Evolutionary conservation across 2,888 invertebrate species (phyloP), one percentile per base, ranked within the genome.

Genomic region (Sericinus montela): DNA sequence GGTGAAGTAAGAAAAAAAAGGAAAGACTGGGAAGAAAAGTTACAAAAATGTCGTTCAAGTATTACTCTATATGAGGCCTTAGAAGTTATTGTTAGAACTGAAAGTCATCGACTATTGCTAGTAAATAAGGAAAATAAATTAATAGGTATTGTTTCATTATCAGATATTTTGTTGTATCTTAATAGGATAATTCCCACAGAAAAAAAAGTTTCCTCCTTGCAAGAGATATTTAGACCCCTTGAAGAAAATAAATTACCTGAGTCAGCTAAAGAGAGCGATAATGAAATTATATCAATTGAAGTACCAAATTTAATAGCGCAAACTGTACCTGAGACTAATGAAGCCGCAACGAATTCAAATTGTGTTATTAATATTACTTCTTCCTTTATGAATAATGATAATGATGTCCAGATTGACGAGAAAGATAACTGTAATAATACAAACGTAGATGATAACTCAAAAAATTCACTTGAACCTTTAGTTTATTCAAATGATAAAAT

Each of bases 11-110:
- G 97, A 71, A 94, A 94, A 72, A 94, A 95, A 82, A 91, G 96
- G 73, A 95, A 95, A 84, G 95, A 96, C 89, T 96, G 95, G 94
- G 96, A 96, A 81, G 97, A 97, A 86, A 96, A 96, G 65, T 95
- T 97, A 65, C 95, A 95, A 74, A 96, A 95, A 79, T 97, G 97
- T 90, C 93, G 92, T 81, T 90, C 94, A 74, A 94, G 94, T 74
- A 97, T 97, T 87, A 94, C 95, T 50, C 90, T 97, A 69, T 93
- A 92, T 69, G 91, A 93, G 69, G 93, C 97, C 74, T 94, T 97
- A 93, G 96, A 97, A 84, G 94, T 93, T 84, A 96, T 97, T 74
- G 97, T 97, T 64, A 93, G 94, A 84, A 96, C 97, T 63, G 97
- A 97, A 91, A 96, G 88, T 82, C 88, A 89, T 85, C 87, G 88